phyloP scores from a whole-genome alignment of 2,797 vertebrate genomes.

The Pempheris klunzingeri region DNA sequence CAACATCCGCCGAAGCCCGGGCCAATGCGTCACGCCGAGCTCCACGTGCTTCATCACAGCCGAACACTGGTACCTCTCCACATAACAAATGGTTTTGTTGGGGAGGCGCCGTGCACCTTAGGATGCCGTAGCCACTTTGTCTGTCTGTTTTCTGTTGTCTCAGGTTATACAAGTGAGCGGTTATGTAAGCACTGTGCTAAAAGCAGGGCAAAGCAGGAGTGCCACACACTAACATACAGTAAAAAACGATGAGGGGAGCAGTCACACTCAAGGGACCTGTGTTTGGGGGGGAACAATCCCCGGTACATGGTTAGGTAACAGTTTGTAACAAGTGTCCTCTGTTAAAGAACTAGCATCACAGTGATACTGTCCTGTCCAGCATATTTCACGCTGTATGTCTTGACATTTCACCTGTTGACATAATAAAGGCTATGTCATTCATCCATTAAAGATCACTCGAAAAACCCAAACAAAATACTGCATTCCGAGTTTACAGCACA shows the following conservation, averaged over 20 bases:
- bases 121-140: conserved; percentile 24
- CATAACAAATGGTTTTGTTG: conserved; percentile 54
- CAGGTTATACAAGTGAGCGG: conserved; percentile 32
- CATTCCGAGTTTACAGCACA: neutral
- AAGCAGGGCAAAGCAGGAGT: conserved; percentile 22
- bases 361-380: neutral
- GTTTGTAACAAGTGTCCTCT: neutral
- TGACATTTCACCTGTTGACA: conserved; percentile 1
- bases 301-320: neutral
- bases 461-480: conserved; percentile 11
- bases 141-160: conserved; percentile 38
- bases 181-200: conserved; percentile 48
- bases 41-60: conserved; percentile 48
- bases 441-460: neutral
- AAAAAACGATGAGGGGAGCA: conserved; percentile 17
- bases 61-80: conserved; percentile 22
- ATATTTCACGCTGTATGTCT: too few relatives aligned
- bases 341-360: conserved; percentile 8
- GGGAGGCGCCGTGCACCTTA: conserved; percentile 18
- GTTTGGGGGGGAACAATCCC: neutral
- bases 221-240: conserved; percentile 15
- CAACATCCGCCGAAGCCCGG: conserved; percentile 29
- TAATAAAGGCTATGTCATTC: conserved; percentile 5
- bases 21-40: conserved; percentile 54
- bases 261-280: conserved; percentile 13